Percentiles rank a stretch among this genome's conserved stretches.
These are phyloP conservation scores for Azorinus chamasolen DNA, from an alignment of 2,888 invertebrate genomes.

Conservation along the genomic window DNA sequence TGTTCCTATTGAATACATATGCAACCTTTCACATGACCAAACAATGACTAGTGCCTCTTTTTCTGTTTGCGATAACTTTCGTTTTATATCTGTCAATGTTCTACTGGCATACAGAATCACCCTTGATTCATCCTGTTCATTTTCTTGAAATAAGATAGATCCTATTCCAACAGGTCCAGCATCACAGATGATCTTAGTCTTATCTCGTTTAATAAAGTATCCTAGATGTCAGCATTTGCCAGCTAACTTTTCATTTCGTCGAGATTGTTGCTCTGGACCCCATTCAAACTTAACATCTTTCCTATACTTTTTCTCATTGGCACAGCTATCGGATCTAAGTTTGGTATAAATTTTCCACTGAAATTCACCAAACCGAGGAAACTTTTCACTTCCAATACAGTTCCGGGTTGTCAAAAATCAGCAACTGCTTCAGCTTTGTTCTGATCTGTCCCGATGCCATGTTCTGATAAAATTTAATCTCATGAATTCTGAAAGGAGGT, in stretches of 20 bases:
- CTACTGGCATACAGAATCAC: too few relatives aligned
- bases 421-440: too few relatives aligned
- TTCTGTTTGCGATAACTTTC: slow-evolving; percentile 61
- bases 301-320: slow-evolving; percentile 31
- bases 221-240: slow-evolving; percentile 10
- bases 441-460: too few relatives aligned
- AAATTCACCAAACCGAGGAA: too few relatives aligned
- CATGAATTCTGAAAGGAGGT: too few relatives aligned
- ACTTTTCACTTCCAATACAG: too few relatives aligned
- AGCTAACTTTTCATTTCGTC: slow-evolving; percentile 28
- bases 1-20: slow-evolving; percentile 65
- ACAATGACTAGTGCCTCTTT: slow-evolving; percentile 52
- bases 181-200: too few relatives aligned
- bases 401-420: too few relatives aligned
- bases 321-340: slow-evolving; percentile 46
- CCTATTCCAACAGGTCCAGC: slow-evolving; percentile 52
- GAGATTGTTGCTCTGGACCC: slow-evolving; percentile 31
- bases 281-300: slow-evolving; percentile 23
- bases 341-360: too few relatives aligned
- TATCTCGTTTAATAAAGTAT: slow-evolving; percentile 5
- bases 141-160: slow-evolving; percentile 43
- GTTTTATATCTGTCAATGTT: slow-evolving; percentile 42
- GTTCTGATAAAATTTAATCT: too few relatives aligned
- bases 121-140: slow-evolving; percentile 35
- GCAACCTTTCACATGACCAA: slow-evolving; percentile 73